Percentiles rank a stretch among this genome's conserved stretches.
These are phyloP conservation scores for Drosophila mimetica DNA, from an alignment of 2,888 invertebrate species.

Conservation along the genomic window DNA sequence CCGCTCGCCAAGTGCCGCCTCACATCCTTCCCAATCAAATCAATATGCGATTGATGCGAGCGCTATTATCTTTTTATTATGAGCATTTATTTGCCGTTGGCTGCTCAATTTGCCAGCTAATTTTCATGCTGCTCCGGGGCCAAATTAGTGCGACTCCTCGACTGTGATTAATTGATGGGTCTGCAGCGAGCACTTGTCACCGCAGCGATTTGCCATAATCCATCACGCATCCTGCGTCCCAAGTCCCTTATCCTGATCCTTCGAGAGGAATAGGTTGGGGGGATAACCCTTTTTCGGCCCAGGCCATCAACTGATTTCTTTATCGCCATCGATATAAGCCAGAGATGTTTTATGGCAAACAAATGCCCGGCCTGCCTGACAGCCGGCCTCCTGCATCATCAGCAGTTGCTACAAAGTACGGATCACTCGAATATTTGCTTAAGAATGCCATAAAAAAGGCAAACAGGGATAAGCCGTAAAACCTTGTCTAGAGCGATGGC, in stretches of 20 bases:
- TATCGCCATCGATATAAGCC: conserved; percentile 61
- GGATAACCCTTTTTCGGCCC: conserved; percentile 29
- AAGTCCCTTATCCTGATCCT: neutral
- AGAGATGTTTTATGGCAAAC: conserved; percentile 57
- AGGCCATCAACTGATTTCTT: conserved; percentile 46
- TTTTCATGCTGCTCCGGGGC: conserved; percentile 44
- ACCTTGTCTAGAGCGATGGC: conserved; percentile 16
- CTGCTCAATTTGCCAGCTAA: conserved; percentile 50
- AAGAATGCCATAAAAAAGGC: conserved; percentile 63
- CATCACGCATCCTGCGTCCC: conserved; percentile 19
- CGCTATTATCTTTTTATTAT: conserved; percentile 80
- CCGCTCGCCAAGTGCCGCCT: conserved; percentile 6
- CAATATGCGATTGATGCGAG: conserved; percentile 80
- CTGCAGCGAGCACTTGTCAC: conserved; percentile 32
- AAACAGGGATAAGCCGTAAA: conserved; percentile 44
- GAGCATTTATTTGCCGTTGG: conserved; percentile 70
- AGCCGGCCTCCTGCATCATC: conserved; percentile 46
- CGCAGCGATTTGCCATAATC: conserved; percentile 40
- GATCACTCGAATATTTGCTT: conserved; percentile 59
- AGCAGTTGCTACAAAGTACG: conserved; percentile 60
- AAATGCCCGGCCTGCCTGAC: conserved; percentile 53
- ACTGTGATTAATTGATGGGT: conserved; percentile 68
- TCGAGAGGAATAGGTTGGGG: neutral
- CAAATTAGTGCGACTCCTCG: conserved; percentile 56
- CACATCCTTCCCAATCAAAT: conserved; percentile 63